Conservation (phyloP, 1,140 invertebrate species). For the Calephelis virginiensis region DNA sequence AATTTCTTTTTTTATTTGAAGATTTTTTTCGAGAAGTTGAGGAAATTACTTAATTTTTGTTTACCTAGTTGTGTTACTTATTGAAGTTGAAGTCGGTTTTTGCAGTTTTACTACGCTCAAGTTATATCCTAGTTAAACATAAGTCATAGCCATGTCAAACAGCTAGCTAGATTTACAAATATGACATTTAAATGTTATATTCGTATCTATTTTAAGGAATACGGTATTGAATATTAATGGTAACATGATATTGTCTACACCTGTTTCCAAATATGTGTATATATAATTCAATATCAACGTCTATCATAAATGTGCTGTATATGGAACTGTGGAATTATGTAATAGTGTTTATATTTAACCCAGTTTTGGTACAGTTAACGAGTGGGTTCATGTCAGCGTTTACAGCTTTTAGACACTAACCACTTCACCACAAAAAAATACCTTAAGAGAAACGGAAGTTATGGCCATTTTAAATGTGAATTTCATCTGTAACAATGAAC, state of each 20-base stretch:
- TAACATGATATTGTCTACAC: slow-evolving; percentile 10
- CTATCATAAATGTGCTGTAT: slow-evolving; percentile 6
- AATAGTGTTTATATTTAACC: not conserved
- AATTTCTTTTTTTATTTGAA: too few relatives aligned
- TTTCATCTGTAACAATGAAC: too few relatives aligned
- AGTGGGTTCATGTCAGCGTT: not conserved
- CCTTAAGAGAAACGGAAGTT: too few relatives aligned
- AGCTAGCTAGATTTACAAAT: not conserved
- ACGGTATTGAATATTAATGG: slow-evolving; percentile 12
- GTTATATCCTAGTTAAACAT: too few relatives aligned
- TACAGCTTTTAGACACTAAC: too few relatives aligned
- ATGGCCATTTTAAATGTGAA: too few relatives aligned
- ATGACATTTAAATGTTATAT: not conserved
- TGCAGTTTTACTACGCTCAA: too few relatives aligned
- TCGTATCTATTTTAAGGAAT: not conserved
- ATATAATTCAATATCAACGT: not conserved
- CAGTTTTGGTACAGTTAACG: not conserved
- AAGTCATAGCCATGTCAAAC: not conserved
- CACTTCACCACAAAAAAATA: too few relatives aligned
- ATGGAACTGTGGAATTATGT: not conserved
- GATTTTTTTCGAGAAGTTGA: too few relatives aligned
- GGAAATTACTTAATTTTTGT: too few relatives aligned
- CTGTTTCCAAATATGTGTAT: slow-evolving; percentile 5
- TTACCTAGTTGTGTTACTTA: too few relatives aligned
- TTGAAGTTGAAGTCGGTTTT: too few relatives aligned